Conservation (phyloP, 2,888 invertebrate genomes). For the Ennomos quercinarius region DNA sequence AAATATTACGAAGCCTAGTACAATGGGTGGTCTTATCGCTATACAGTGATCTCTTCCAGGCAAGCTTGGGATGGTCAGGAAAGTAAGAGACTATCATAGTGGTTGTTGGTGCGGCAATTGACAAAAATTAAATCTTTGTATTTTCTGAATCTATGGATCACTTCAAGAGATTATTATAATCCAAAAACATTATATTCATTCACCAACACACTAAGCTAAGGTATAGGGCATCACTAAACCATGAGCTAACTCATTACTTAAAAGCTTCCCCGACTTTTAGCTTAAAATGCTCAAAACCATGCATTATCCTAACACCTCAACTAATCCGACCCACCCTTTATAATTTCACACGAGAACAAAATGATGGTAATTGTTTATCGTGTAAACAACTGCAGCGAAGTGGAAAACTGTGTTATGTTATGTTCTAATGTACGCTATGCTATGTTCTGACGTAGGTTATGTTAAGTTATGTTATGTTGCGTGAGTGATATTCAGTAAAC, state of each 20-base stretch:
- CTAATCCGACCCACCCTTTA: slow-evolving; percentile 23
- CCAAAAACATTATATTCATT: too few species aligned
- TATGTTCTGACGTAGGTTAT: not conserved
- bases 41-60: too few species aligned
- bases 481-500: slow-evolving; percentile 32
- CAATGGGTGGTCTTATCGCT: too few species aligned
- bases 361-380: slow-evolving; percentile 45
- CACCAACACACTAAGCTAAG: not conserved
- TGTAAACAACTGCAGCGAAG: slow-evolving; percentile 40
- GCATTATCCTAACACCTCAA: slow-evolving; percentile 17
- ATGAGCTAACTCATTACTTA: slow-evolving; percentile 16
- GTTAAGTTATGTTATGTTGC: slow-evolving; percentile 26
- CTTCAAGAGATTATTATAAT: too few species aligned
- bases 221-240: slow-evolving; percentile 10
- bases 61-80: too few species aligned
- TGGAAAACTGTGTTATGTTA: slow-evolving; percentile 44
- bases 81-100: too few species aligned
- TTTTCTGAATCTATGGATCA: too few species aligned
- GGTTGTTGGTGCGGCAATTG: too few species aligned
- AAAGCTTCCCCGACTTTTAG: slow-evolving; percentile 20
- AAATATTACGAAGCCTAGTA: too few species aligned
- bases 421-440: slow-evolving; percentile 23
- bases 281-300: slow-evolving; percentile 19
- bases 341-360: slow-evolving; percentile 25
- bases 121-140: too few species aligned